phyloP scores from a whole-genome alignment of 2,113 vertebrate species.

The Cynoglossus semilaevis region DNA sequence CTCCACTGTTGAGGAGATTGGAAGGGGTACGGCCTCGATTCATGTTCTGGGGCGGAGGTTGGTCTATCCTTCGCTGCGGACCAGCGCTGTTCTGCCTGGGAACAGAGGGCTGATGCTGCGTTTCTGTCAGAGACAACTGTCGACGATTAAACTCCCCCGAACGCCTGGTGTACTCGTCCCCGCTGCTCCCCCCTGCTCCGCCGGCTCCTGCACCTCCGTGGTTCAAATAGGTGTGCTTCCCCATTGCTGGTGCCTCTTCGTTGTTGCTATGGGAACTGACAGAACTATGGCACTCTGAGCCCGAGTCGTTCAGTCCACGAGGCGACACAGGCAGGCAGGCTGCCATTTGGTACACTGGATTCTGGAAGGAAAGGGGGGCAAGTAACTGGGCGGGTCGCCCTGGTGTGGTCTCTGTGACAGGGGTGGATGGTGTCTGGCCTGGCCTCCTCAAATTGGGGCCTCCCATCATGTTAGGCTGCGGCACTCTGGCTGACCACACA shows the following conservation, averaged over 20 bases:
- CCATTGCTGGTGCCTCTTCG: constrained; percentile 79
- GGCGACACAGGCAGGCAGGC: constrained; percentile 91
- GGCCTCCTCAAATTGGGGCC: constrained; percentile 85
- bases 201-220: constrained; percentile 67
- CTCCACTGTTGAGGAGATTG: constrained; percentile 82
- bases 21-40: constrained; percentile 88
- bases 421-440: constrained; percentile 83
- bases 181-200: constrained; percentile 66
- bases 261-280: constrained; percentile 98
- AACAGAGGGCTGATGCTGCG: constrained; percentile 80
- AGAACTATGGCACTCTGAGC: constrained; percentile 96
- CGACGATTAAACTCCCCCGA: constrained; percentile 87
- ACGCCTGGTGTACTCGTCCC: constrained; percentile 87
- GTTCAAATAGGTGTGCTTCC: constrained; percentile 79
- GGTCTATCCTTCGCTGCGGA: constrained; percentile 92
- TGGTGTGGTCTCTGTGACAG: constrained; percentile 78
- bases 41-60: constrained; percentile 81
- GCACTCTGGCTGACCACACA: constrained; percentile 82
- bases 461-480: constrained; percentile 74
- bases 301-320: constrained; percentile 87
- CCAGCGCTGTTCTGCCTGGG: constrained; percentile 92
- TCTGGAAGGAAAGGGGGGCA: constrained; percentile 96
- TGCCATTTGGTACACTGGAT: constrained; percentile 98
- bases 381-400: constrained; percentile 88
- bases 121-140: constrained; percentile 89